Base-by-base conservation (phyloP, 2,888 invertebrate species). In the Augochlorella aurata region DNA sequence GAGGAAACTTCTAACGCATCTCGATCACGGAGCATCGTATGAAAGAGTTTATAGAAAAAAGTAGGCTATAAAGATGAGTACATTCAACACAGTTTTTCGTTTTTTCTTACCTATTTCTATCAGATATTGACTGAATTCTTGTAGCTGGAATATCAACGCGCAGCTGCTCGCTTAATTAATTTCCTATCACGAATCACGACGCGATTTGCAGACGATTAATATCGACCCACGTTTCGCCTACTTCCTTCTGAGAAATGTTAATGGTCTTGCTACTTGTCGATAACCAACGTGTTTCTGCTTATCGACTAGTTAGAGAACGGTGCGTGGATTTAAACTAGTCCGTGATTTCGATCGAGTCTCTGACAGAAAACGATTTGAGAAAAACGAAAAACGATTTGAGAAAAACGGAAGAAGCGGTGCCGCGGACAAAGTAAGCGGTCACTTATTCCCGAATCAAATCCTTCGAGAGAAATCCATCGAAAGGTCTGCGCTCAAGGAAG, bases 131-230 rank as follows among this genome's bases (percentile, higher is more conserved):
- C 10, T 10, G 1, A 54, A n/a, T n/a, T 54, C 54, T 21, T 10
- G 12, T 5, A 29, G 14, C 0, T 21, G 24, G 24, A 29, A 21
- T 4, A 24, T 16, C 14, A 29, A n/a, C 16, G 8, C 16, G 16
- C 52, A 49, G 78, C 44, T 49, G 83, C 24, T 24, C 14, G 8
- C 77, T 66, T 67, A 61, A 68, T 77, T 72, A 68, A 77, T 72
- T 61, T 47, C 8, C 70, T 18, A n/a, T n/a, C n/a, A n/a, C 14
- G 49, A 63, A 44, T n/a, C 47, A 18, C 9, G 21, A 16, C 18
- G 16, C 38, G 18, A 52, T 50, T 38, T 50, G 14, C 38, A 21
- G 29, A 45, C 21, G 8, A 18, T 58, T 9, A 21, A 16, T 44
- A 58, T 74, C 61, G 67, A 80, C 68, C 50, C 47, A 38, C 50